A percentile compares a stretch with the other conserved stretches of the same genome.
These are phyloP conservation scores for Brachypodius melanocephalos DNA, from an alignment of 2,113 vertebrate species.

Conservation along the genomic window DNA sequence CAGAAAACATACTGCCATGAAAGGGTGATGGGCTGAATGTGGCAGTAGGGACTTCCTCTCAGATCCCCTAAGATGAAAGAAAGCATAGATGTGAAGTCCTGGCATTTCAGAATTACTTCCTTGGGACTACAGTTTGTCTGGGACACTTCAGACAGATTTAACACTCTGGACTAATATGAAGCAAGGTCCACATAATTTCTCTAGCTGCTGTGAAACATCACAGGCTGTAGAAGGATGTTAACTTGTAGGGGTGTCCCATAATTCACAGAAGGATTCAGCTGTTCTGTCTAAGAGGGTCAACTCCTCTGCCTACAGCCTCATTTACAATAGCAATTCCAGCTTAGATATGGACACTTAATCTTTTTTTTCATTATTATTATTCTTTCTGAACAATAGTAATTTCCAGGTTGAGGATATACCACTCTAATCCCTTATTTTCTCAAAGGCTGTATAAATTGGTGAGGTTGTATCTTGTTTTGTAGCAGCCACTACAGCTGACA, in stretches of 20 bases:
- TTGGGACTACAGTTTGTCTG: background rate
- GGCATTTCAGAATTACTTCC: background rate
- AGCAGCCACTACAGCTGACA: background rate
- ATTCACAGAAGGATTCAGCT: slow-evolving; percentile 26
- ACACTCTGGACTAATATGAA: background rate
- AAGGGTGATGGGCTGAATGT: background rate
- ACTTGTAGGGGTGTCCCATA: background rate
- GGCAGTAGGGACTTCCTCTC: background rate
- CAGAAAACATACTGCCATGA: background rate
- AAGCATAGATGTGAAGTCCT: background rate
- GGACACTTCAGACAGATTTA: background rate
- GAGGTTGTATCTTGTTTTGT: background rate
- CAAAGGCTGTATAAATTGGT: slow-evolving; percentile 9
- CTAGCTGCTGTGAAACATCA: background rate
- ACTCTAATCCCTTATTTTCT: slow-evolving; percentile 29
- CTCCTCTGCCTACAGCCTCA: background rate
- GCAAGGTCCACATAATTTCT: slow-evolving; percentile 17
- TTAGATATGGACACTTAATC: background rate
- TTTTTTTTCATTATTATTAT: slow-evolving; percentile 54
- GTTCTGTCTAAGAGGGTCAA: background rate
- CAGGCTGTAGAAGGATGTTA: background rate
- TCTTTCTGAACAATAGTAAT: slow-evolving; percentile 35
- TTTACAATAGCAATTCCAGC: slow-evolving; percentile 26
- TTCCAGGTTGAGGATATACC: background rate
- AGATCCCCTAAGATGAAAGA: background rate